Percentiles rank a stretch among this genome's conserved stretches.
These are phyloP conservation scores for Helostoma temminkii DNA, from an alignment of 2,797 vertebrate genomes.

Conservation along the genomic window DNA sequence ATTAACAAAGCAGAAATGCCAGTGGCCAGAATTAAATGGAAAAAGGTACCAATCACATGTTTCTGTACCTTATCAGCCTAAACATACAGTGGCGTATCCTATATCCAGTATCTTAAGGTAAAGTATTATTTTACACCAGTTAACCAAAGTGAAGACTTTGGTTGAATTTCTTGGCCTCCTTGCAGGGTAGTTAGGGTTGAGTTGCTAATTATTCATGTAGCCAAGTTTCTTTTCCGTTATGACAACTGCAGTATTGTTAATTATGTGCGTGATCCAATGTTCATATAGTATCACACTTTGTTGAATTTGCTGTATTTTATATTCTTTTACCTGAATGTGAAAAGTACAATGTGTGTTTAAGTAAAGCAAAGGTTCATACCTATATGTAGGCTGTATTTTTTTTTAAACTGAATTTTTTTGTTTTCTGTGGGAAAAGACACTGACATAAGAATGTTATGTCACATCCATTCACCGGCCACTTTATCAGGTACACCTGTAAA, in stretches of 20 bases:
- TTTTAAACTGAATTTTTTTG: neutral
- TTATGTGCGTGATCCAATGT: neutral
- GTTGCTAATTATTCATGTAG: neutral
- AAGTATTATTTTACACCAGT: neutral
- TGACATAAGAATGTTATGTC: no score
- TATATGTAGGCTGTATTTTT: neutral
- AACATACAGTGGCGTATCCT: neutral
- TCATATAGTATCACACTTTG: neutral
- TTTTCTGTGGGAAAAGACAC: no score
- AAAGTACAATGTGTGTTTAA: neutral
- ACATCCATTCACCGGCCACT: no score
- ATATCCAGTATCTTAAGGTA: neutral
- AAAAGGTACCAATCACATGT: neutral
- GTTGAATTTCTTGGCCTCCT: neutral
- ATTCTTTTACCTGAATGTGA: neutral
- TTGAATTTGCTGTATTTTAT: neutral
- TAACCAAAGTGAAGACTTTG: neutral
- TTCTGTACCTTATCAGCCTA: neutral
- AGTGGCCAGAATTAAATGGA: neutral
- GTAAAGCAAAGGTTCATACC: neutral
- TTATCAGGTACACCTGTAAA: no score
- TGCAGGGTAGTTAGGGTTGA: neutral
- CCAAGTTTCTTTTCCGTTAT: neutral
- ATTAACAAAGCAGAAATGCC: conserved; percentile 18
- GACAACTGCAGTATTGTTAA: neutral